Evolutionary conservation across 2,797 vertebrate species (phyloP).

Genomic region (Sphaeramia orbicularis): DNA sequence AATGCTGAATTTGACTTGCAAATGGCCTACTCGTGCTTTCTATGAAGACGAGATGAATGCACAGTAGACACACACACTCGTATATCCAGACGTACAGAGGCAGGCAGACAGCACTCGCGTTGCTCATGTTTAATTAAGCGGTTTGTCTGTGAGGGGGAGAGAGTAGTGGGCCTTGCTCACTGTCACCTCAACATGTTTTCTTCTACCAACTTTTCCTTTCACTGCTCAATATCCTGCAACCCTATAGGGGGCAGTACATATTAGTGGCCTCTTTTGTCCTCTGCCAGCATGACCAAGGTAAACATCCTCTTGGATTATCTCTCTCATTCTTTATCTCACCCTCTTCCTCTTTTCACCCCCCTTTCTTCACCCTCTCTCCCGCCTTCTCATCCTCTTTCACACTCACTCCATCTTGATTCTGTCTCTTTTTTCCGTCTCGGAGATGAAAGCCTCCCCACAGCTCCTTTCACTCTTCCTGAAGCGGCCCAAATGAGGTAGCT

Average conservation of each 20-base stretch:
- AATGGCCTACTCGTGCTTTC: slow-evolving; percentile 71
- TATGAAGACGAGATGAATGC: slow-evolving; percentile 63
- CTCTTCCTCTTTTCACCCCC: slow-evolving; percentile 57
- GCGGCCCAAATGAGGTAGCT: slow-evolving; percentile 84
- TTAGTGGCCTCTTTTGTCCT: slow-evolving; percentile 73
- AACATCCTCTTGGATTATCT: slow-evolving; percentile 81
- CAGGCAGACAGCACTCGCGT: slow-evolving; percentile 58
- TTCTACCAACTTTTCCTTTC: slow-evolving; percentile 63
- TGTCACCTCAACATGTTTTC: slow-evolving; percentile 45
- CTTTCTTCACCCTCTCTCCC: slow-evolving; percentile 55
- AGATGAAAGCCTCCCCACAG: slow-evolving; percentile 87
- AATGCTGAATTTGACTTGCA: slow-evolving; percentile 79
- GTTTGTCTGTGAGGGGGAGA: slow-evolving; percentile 65
- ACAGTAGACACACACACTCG: slow-evolving; percentile 32
- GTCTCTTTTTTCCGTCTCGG: slow-evolving; percentile 65
- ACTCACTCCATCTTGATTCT: slow-evolving; percentile 76
- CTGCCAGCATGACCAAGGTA: slow-evolving; percentile 78
- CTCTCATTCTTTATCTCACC: slow-evolving; percentile 73
- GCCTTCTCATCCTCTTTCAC: slow-evolving; percentile 74
- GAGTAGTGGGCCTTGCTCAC: slow-evolving; percentile 26
- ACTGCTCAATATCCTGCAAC: slow-evolving; percentile 70
- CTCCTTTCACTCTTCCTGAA: slow-evolving; percentile 84
- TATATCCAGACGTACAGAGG: slow-evolving; percentile 63
- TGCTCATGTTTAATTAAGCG: slow-evolving; percentile 78
- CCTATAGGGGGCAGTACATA: slow-evolving; percentile 75